phyloP scores from a whole-genome alignment of 1,140 invertebrate species.

The Halesus radiatus region DNA sequence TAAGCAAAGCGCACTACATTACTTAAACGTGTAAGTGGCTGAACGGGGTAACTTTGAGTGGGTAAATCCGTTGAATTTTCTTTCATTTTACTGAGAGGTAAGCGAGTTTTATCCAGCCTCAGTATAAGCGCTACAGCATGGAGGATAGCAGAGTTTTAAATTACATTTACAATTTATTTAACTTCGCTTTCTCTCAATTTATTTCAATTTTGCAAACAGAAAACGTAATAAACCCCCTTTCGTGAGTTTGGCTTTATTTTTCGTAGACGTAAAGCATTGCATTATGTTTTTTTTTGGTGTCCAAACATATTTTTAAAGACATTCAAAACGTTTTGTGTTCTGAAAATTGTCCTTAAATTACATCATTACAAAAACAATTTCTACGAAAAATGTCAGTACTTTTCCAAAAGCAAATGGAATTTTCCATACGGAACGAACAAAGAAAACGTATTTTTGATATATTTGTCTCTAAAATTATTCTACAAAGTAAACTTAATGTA shows the following conservation, averaged over 20 bases:
- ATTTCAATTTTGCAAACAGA: conserved; percentile 26
- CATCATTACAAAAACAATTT: no score
- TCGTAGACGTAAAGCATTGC: no score
- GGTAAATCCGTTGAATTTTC: conserved; percentile 52
- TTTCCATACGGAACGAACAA: no score
- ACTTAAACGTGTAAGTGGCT: conserved; percentile 44
- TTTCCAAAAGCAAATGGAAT: no score
- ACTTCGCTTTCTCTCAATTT: conserved; percentile 29
- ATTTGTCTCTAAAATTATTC: not conserved
- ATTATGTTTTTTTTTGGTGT: no score
- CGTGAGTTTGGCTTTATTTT: not conserved
- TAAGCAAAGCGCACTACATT: not conserved
- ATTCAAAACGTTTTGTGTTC: no score
- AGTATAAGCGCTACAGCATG: conserved; percentile 1
- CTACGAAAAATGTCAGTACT: no score
- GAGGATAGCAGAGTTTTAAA: conserved; percentile 36
- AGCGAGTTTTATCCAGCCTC: conserved; percentile 19
- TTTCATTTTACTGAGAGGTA: conserved; percentile 42
- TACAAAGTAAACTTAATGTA: conserved; percentile 10
- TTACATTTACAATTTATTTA: conserved; percentile 44
- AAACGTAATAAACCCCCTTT: conserved; percentile 48
- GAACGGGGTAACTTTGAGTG: conserved; percentile 41
- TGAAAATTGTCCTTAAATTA: no score
- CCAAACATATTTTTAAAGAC: no score
- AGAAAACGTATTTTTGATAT: no score